phyloP scores from a whole-genome alignment of 1,140 invertebrate species.

The Copidosoma floridanum region DNA sequence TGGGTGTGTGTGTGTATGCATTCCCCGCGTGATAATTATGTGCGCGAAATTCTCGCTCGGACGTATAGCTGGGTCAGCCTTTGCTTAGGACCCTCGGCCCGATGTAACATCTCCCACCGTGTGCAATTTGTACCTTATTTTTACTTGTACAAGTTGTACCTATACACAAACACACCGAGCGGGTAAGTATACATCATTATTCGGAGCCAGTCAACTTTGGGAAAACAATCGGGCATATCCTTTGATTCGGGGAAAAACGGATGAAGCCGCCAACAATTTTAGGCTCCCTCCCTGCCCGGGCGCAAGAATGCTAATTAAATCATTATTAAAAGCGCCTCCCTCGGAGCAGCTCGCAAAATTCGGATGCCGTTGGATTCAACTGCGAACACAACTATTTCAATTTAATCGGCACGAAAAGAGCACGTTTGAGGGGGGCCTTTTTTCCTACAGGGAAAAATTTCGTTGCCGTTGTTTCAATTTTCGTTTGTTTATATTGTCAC shows the following conservation, averaged over 20 bases:
- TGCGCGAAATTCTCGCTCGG: slow-evolving; percentile 9
- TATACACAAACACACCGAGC: too few relatives aligned
- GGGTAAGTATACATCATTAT: too few relatives aligned
- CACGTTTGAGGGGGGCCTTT: too few relatives aligned
- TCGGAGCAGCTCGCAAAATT: slow-evolving; percentile 17
- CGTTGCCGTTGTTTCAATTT: too few relatives aligned
- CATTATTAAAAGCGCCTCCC: slow-evolving; percentile 50
- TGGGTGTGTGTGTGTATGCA: slow-evolving; percentile 12
- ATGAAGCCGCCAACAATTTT: slow-evolving; percentile 14
- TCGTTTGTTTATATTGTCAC: too few relatives aligned
- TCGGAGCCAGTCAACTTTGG: too few relatives aligned
- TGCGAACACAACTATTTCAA: slow-evolving; percentile 44
- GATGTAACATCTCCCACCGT: background rate
- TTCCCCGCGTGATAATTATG: slow-evolving; percentile 25
- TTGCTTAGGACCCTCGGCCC: slow-evolving; percentile 13
- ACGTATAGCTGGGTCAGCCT: slow-evolving; percentile 19
- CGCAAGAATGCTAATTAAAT: slow-evolving; percentile 55
- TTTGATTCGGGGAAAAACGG: slow-evolving; percentile 16
- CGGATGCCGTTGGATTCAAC: slow-evolving; percentile 37
- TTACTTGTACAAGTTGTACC: too few relatives aligned
- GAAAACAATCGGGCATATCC: slow-evolving; percentile 18
- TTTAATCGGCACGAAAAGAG: too few relatives aligned
- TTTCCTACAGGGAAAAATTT: too few relatives aligned
- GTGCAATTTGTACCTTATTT: too few relatives aligned
- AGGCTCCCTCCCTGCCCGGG: slow-evolving; percentile 19